Base-by-base conservation (phyloP, 2,888 invertebrate genomes). In the Trissolcus brochymenae region DNA sequence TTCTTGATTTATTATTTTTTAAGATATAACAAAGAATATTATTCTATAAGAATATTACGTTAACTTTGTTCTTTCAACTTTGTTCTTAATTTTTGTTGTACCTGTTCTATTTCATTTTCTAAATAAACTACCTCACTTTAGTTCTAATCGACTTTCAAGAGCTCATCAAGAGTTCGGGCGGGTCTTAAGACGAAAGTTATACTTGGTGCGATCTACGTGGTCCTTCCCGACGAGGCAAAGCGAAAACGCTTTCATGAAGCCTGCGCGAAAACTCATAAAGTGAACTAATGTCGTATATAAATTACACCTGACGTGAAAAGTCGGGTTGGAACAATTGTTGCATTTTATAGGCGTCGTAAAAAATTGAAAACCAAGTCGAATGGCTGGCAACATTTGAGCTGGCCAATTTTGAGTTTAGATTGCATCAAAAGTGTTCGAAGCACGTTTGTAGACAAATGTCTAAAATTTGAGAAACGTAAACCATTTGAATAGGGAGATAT, bases 171-270 rank as follows among this genome's bases (percentile, higher is more conserved):
- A 62, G 78, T 74, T 74, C 49, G 55, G 55, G 56, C 25, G 4
- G 35, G 35, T 62, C 65, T 70, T 65, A 65, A 70, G 68, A 56
- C 56, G 75, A 64, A 75, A 76, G 75, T 76, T 75, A 68, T 54
- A 74, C 75, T 68, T 75, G 54, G 75, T 68, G 54, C 64, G 65
- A 53, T 61, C 50, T 19, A 16, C 53, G 53, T 35, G 21, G 43
- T 61, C 16, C 53, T 55, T 25, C 43, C 51, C 68, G 62, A 75
- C 35, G 35, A 35, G 35, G 35, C 35, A 7, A 68, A 67, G 59
- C 68, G 35, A 35, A 35, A 49, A 40, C 16, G 68, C 74, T 74
- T 75, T 75, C 55, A 70, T 68, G 59, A 59, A 57, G 35, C 51
- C 50, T 57, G 35, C 68, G 16, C 59, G 64, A 68, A 75, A 62